Conservation (phyloP, 2,113 vertebrate genomes). For the Rhinopomastus cyanomelas region DNA sequence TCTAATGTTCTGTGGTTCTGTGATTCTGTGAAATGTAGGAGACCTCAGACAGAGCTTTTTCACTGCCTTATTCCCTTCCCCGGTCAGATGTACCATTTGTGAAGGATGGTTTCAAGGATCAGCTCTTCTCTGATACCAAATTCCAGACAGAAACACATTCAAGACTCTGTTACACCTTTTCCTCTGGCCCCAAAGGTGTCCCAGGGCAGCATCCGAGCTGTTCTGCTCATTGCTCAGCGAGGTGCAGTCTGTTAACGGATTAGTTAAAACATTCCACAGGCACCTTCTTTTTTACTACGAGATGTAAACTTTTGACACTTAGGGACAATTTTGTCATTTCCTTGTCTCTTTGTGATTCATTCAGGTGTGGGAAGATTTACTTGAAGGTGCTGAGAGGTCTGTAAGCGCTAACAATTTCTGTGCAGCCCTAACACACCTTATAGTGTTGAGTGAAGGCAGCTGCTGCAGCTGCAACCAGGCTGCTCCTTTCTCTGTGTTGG, state of each 20-base stretch:
- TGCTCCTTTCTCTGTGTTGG: not conserved
- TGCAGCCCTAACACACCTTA: not conserved
- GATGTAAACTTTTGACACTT: slow-evolving; percentile 47
- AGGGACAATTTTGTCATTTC: slow-evolving; percentile 38
- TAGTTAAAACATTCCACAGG: slow-evolving; percentile 3
- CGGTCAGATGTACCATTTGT: not conserved
- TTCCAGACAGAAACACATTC: not conserved
- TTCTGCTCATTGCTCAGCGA: slow-evolving; percentile 12
- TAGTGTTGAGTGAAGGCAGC: not conserved
- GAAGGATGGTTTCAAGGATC: not conserved
- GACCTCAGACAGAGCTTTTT: not conserved
- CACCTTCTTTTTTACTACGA: not conserved
- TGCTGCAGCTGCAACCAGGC: not conserved
- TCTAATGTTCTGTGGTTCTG: too few species aligned
- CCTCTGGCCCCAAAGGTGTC: not conserved
- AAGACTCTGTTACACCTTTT: not conserved
- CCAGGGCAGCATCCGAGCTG: not conserved
- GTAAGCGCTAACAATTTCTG: not conserved
- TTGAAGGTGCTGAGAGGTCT: not conserved
- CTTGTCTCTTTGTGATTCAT: slow-evolving; percentile 40
- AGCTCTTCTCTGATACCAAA: not conserved
- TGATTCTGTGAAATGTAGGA: not conserved
- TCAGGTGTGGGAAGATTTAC: slow-evolving; percentile 1
- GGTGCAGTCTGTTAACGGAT: not conserved
- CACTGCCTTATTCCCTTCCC: not conserved